Evolutionary conservation across 2,113 vertebrate species (phyloP), one percentile per base, ranked within the genome.

Genomic region (Gasterosteus nipponicus): DNA sequence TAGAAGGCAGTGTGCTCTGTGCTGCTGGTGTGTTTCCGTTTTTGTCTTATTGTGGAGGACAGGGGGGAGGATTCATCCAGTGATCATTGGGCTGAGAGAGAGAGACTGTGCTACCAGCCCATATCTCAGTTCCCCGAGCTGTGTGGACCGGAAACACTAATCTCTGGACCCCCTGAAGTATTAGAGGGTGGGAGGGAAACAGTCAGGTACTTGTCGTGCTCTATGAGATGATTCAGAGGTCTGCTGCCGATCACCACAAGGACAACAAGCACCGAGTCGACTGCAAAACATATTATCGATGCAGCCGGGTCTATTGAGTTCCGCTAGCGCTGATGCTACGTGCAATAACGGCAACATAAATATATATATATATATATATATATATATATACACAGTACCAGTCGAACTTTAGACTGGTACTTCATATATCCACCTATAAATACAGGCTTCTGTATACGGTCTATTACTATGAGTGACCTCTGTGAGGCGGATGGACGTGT

Each of bases 1-100:
- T 82, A 86, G 89, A 91, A 90, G 89, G 92, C 90, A 91, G 89
- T 89, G 88, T 86, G 89, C 86, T 92, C 84, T 88, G 84, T 81
- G 85, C 69, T 92, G 90, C 90, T 91, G 92, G 90, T 91, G 90
- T 63, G 76, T 7, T 53, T 44, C 49, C 22, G 19, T 67, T 22
- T 66, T 57, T 51, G 62, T 56, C 1, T 8, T 11, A 11, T 51
- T 51, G 0, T 54, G 69, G 65, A 83, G 73, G 60, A 78, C 60
- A 2, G 29, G 39, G 26, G 49, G 38, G 69, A 57, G 72, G 69
- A 57, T 10, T 60, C 78, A 75, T 71, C 76, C 66, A n/a, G 41
- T 84, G 76, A 88, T 81, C 80, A 66, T 89, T 90, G 78, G 88
- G 81, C 76, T 69, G 76, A 69, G 51, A 80, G 61, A 83, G 19